These are phyloP conservation scores for Mus pahari DNA, from an alignment of 2,113 vertebrate genomes.

Conservation along the genomic window DNA sequence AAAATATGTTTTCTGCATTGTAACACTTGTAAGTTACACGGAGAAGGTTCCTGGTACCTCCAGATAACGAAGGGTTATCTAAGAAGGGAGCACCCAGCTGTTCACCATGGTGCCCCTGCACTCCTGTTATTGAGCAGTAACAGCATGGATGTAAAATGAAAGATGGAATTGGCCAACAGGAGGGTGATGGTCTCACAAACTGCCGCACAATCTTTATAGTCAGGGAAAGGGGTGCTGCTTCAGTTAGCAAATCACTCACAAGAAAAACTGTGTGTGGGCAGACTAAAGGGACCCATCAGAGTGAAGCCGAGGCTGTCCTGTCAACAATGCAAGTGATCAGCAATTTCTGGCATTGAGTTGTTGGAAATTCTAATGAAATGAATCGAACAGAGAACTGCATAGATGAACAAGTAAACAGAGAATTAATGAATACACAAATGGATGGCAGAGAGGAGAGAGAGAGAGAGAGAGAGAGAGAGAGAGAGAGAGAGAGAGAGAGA, in stretches of 20 bases:
- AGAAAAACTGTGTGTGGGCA: background rate
- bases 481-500: too few relatives aligned
- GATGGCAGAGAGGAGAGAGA: too few relatives aligned
- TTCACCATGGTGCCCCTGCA: too few relatives aligned
- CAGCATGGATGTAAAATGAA: background rate
- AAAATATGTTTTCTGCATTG: background rate
- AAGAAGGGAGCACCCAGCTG: background rate
- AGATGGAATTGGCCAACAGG: accelerated
- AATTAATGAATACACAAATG: background rate
- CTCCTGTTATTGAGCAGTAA: too few relatives aligned
- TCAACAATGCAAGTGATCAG: background rate
- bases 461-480: too few relatives aligned
- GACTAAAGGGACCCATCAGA: background rate
- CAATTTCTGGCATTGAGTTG: background rate
- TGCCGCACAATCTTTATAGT: background rate
- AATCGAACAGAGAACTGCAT: background rate
- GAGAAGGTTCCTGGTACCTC: background rate
- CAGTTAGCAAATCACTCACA: background rate
- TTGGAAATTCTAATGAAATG: background rate
- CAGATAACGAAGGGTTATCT: background rate
- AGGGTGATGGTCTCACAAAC: accelerated
- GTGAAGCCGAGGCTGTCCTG: background rate
- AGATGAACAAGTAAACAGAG: background rate
- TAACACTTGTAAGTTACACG: background rate
- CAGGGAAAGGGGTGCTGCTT: background rate